Conservation (phyloP, 2,113 vertebrate genomes). For the Sander vitreus region DNA sequence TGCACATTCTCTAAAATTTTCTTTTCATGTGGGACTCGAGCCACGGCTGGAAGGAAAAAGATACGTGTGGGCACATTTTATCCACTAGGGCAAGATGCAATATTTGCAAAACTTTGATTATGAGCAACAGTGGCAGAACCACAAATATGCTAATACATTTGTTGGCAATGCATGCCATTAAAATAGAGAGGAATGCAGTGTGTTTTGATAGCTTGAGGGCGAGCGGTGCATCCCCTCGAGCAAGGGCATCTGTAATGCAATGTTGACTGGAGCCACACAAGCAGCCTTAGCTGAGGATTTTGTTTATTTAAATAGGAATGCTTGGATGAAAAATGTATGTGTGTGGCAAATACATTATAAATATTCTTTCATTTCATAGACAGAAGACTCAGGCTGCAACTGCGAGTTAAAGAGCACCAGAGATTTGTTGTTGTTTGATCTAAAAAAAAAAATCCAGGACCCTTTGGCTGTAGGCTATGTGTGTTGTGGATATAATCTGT, state of each 20-base stretch:
- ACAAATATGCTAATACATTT: conserved; percentile 39
- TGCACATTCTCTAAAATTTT: conserved; percentile 8
- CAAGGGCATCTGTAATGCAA: conserved; percentile 18
- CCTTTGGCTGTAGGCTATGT: not conserved
- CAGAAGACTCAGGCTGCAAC: not conserved
- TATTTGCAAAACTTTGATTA: conserved; percentile 49
- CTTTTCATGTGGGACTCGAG: conserved; percentile 24
- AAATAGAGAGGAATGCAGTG: conserved; percentile 1
- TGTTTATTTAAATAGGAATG: conserved; percentile 17
- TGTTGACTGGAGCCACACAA: conserved; percentile 2
- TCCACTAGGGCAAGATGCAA: conserved; percentile 20
- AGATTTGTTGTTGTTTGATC: not conserved
- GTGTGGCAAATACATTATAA: not conserved
- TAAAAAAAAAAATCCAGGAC: not conserved
- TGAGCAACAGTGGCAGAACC: conserved; percentile 42
- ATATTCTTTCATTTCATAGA: conserved; percentile 18
- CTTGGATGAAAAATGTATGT: conserved; percentile 7
- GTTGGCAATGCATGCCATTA: conserved; percentile 20
- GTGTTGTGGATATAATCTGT: not conserved
- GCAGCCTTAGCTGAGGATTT: not conserved
- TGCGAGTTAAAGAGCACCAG: not conserved
- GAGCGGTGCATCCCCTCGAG: conserved; percentile 17
- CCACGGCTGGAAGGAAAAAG: conserved; percentile 24
- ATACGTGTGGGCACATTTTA: conserved; percentile 40
- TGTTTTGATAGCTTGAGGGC: conserved; percentile 13